These are phyloP conservation scores for Megalurothrips usitatus DNA, from an alignment of 2,888 invertebrate genomes.

Conservation along the genomic window DNA sequence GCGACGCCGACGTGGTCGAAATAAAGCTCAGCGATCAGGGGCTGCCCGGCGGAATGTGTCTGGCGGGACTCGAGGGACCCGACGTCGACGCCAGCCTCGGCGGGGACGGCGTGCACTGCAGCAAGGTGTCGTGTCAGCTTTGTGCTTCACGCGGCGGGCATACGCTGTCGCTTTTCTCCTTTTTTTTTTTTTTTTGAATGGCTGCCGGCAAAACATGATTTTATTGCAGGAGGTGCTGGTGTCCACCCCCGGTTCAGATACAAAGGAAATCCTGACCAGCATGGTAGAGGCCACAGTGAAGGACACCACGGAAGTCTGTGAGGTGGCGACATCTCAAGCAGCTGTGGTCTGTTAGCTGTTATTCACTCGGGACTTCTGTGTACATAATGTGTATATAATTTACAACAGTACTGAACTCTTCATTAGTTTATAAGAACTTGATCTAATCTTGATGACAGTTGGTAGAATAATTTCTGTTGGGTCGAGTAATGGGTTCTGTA, in stretches of 20 bases:
- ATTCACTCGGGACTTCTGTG: neutral
- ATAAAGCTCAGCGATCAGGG: neutral
- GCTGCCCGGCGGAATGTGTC: neutral
- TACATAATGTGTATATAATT: too few species aligned
- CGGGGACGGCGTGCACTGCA: too few species aligned
- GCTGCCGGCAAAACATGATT: neutral
- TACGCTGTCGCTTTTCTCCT: too few species aligned
- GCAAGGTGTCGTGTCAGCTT: neutral
- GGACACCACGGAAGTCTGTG: neutral
- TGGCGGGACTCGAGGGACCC: neutral
- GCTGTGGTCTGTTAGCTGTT: neutral
- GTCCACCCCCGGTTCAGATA: neutral
- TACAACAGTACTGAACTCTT: neutral
- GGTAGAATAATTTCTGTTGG: neutral
- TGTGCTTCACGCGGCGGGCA: neutral
- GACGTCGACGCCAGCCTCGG: neutral
- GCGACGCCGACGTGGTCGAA: conserved; percentile 1
- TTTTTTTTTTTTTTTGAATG: neutral
- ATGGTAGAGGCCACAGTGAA: neutral
- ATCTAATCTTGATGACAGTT: neutral
- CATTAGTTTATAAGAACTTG: neutral
- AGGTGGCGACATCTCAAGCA: neutral
- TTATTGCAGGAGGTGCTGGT: neutral
- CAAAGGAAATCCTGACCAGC: neutral
- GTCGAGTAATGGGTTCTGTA: neutral